Percentiles rank a stretch among this genome's conserved stretches.
These are phyloP conservation scores for Kryphioiulus occultus DNA, from an alignment of 2,888 invertebrate species.

Conservation along the genomic window DNA sequence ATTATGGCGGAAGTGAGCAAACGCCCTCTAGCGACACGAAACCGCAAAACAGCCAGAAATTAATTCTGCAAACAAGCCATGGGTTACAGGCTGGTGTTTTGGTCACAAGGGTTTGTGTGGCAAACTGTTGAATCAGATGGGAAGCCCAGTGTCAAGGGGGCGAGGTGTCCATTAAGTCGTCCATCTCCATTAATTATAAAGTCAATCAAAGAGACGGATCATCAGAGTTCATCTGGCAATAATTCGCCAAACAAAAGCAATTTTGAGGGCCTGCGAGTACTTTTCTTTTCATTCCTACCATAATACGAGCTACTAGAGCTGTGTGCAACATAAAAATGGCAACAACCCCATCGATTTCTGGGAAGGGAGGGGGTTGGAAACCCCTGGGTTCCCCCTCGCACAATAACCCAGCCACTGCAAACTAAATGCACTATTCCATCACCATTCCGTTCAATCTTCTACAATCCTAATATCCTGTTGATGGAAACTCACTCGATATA, in stretches of 20 bases:
- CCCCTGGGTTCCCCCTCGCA: neutral
- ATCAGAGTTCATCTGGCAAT: neutral
- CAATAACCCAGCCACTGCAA: conserved; percentile 40
- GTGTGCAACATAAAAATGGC: conserved; percentile 42
- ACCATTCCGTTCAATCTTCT: conserved; percentile 40
- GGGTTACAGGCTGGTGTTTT: neutral
- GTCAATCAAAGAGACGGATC: conserved; percentile 33
- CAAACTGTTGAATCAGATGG: neutral
- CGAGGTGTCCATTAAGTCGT: neutral
- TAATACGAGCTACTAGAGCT: conserved; percentile 29
- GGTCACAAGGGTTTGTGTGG: neutral
- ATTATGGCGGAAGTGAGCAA: neutral
- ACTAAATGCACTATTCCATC: conserved; percentile 40
- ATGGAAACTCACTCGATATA: conserved; percentile 40
- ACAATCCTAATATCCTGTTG: conserved; percentile 40
- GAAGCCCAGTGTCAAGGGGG: neutral
- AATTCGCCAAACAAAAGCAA: conserved; percentile 34
- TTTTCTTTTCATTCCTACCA: conserved; percentile 43
- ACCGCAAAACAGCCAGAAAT: neutral
- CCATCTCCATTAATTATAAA: conserved; percentile 39
- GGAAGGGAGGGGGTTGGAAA: neutral
- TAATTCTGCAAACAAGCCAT: neutral
- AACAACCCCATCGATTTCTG: conserved; percentile 46
- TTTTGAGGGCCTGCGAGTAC: conserved; percentile 13
- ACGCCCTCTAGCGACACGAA: neutral